Base-by-base conservation (phyloP, 2,113 vertebrate genomes). In the Planiliza haematocheilus region DNA sequence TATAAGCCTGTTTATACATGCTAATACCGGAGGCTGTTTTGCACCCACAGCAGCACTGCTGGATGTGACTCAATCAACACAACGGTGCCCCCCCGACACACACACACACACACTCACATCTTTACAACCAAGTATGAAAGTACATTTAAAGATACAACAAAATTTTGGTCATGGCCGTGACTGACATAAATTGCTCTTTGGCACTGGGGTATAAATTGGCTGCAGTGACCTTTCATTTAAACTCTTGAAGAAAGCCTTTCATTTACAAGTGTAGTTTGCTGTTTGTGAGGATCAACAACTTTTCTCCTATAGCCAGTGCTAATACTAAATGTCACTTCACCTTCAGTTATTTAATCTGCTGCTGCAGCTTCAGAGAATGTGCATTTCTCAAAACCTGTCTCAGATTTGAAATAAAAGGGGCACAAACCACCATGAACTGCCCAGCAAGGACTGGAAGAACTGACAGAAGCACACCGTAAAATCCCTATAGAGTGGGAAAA, bases 1-100 rank as follows among this genome's bases (percentile, higher is more conserved):
- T 89, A 90, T 90, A 94, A 91, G 88, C 90, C 82, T 89, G 90
- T 91, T 90, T 91, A 91, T 91, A 90, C 87, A 90, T 92, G 87
- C 89, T 91, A 92, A 91, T 89, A 89, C 91, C 48, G 59, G 62
- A 85, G 85, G 89, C 85, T 86, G 79, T 80, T 89, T 79, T 81
- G 81, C 81, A 83, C 78, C 85, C 85, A 85, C 88, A 79, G 82
- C 81, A 75, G 51, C 68, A 61, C 78, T 84, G 68, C 79, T 91
- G 85, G 82, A 90, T 90, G 86, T 64, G 75, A 91, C 81, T 90
- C 83, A 91, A 86, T 89, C 91, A 74, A 82, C 82, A 86, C 85
- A 79, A 83, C 66, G 10, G 42, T 78, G 36, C 48, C 66, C 48
- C 30, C 55, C 30, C 2, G 0, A 13, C 0, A 7, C 16, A 4